Base-by-base conservation (phyloP, 2,888 invertebrate genomes). In the Drosophila algonquin region DNA sequence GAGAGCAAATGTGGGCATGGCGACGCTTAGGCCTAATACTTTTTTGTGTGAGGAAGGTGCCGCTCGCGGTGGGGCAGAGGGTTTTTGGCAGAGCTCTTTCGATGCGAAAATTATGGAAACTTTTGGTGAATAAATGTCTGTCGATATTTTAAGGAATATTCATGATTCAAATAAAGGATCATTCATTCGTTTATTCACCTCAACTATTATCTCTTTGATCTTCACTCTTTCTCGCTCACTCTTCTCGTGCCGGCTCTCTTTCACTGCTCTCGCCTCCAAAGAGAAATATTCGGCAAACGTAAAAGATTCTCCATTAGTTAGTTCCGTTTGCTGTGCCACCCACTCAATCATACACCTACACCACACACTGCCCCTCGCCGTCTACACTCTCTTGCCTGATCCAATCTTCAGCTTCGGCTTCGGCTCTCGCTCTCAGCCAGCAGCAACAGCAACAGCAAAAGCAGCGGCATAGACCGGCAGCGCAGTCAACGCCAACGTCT, bases 291-390 rank as follows among this genome's bases (percentile, higher is more conserved):
- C 64, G 54, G 54, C 48, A 50, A 2, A 12, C 7, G n/a, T 57
- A 63, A 76, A 81, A 87, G 88, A 83, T 83, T 86, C 80, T 83
- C 76, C 87, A 87, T 85, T 85, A 85, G 89, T 85, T 85, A 85
- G 89, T 85, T 89, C 89, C 85, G 85, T 83, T 84, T 78, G 48
- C 53, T n/a, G 53, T n/a, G 53, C 55, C 52, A 55, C 32, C 54
- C 6, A 27, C 51, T 18, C 45, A 12, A 21, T 40, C 40, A 40
- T 14, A 6, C 14, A 40, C 52, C 54, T 14, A 27, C 27, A 27
- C 27, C 27, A 18, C 0, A 27, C 27, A 24, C 32, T 30, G 3
- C 1, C 9, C 45, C 18, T 24, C 24, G 24, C 24, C 24, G 24
- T 21, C 30, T 3, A 12, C 14, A 24, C 40, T 27, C 24, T 16